phyloP scores from a whole-genome alignment of 2,888 invertebrate species.

The Parelbella ahira region DNA sequence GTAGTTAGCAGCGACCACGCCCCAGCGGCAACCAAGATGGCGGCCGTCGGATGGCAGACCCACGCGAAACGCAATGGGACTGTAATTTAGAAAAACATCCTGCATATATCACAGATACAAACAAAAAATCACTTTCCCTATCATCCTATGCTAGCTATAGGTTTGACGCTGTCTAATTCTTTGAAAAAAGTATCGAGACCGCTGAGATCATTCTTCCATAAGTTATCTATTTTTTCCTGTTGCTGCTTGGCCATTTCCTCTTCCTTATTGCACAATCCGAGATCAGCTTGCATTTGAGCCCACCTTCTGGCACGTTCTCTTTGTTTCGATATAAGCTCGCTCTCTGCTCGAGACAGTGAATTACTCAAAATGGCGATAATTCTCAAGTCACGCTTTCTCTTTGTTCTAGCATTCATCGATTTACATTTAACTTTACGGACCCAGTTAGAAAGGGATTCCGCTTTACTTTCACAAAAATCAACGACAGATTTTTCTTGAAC shows the following conservation, averaged over 20 bases:
- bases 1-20: constrained; percentile 81
- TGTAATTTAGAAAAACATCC: constrained; percentile 80
- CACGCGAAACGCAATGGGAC: constrained; percentile 80
- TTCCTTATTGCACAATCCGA: constrained; percentile 67
- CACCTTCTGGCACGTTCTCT: constrained; percentile 82
- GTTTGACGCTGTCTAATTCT: constrained; percentile 82
- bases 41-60: constrained; percentile 78
- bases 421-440: constrained; percentile 83
- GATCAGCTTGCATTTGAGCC: constrained; percentile 77
- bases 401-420: constrained; percentile 78
- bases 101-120: constrained; percentile 77
- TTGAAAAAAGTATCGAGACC: constrained; percentile 84
- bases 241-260: constrained; percentile 67
- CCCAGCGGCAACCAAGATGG: constrained; percentile 80
- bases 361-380: constrained; percentile 83
- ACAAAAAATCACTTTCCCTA: constrained; percentile 62
- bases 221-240: constrained; percentile 67
- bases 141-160: constrained; percentile 47
- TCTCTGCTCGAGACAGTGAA: constrained; percentile 81
- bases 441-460: constrained; percentile 81
- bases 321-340: constrained; percentile 82
- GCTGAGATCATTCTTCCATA: constrained; percentile 82
- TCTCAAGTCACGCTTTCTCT: constrained; percentile 81
- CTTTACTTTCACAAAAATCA: constrained; percentile 79
- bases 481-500: constrained; percentile 67